A percentile compares a stretch with the other conserved stretches of the same genome.
Conservation (phyloP, 2,888 invertebrate genomes). For the Baronia brevicornis region DNA sequence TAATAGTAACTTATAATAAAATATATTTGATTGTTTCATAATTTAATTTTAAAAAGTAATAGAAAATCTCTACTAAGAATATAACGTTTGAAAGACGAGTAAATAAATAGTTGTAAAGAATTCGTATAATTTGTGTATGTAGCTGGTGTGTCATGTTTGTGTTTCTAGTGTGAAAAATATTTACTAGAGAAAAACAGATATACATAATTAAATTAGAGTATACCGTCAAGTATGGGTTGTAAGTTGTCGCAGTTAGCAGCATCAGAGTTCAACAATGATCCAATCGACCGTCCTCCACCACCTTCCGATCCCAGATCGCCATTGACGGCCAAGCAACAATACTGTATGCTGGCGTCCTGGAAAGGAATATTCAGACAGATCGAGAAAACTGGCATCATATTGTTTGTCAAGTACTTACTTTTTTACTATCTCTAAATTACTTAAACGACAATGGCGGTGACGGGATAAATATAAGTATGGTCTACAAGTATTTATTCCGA, state of each 20-base stretch:
- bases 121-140: too few species aligned
- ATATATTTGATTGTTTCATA: too few species aligned
- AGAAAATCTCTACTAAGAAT: too few species aligned
- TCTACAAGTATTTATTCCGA: too few species aligned
- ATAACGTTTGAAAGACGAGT: too few species aligned
- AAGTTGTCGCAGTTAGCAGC: conserved; percentile 82
- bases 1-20: too few species aligned
- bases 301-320: conserved; percentile 86
- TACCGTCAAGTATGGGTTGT: conserved; percentile 84
- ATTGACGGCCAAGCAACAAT: conserved; percentile 88
- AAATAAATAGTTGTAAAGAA: too few species aligned
- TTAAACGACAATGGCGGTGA: not conserved
- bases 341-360: conserved; percentile 92
- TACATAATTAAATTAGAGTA: too few species aligned
- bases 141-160: too few species aligned
- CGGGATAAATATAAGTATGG: not conserved
- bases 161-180: too few species aligned
- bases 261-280: conserved; percentile 56
- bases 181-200: too few species aligned
- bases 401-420: conserved; percentile 89
- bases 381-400: conserved; percentile 88
- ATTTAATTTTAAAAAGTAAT: too few species aligned
- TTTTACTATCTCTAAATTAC: not conserved
- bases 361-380: conserved; percentile 91
- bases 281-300: conserved; percentile 78